These are phyloP conservation scores for Motacilla tschutschensis DNA, from an alignment of 2,113 vertebrate species.

Conservation along the genomic window DNA sequence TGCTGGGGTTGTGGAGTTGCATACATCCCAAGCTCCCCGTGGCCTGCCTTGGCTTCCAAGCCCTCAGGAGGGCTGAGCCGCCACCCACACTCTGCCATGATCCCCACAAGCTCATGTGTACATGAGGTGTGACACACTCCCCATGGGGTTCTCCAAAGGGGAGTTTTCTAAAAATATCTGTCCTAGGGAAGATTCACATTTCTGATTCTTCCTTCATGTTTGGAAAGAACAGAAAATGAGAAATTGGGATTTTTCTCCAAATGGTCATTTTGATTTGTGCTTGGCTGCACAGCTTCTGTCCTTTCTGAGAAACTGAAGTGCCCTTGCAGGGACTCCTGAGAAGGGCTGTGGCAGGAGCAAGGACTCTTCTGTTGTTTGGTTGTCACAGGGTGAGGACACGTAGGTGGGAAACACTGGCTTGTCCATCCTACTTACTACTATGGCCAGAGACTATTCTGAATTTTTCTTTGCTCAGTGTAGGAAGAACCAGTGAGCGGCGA, in stretches of 20 bases:
- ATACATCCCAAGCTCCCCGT: fast-evolving
- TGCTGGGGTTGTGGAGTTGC: neutral
- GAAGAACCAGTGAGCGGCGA: neutral
- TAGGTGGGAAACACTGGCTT: neutral
- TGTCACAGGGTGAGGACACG: neutral
- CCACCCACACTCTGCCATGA: fast-evolving
- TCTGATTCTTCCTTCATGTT: neutral
- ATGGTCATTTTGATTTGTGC: neutral
- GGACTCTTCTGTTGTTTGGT: neutral
- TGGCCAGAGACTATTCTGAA: neutral
- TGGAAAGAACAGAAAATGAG: neutral
- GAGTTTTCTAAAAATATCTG: neutral
- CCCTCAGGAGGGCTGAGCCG: neutral
- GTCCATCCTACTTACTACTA: neutral
- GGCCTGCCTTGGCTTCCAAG: neutral
- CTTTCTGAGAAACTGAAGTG: neutral
- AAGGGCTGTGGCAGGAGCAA: neutral
- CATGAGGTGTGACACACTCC: neutral
- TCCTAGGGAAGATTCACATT: neutral
- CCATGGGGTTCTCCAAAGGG: neutral
- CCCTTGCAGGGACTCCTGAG: neutral
- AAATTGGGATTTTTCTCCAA: neutral
- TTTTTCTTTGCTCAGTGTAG: neutral
- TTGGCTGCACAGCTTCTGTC: neutral
- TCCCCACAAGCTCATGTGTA: fast-evolving